phyloP scores from a whole-genome alignment of 2,888 invertebrate species.

The Andrena hattorfiana region DNA sequence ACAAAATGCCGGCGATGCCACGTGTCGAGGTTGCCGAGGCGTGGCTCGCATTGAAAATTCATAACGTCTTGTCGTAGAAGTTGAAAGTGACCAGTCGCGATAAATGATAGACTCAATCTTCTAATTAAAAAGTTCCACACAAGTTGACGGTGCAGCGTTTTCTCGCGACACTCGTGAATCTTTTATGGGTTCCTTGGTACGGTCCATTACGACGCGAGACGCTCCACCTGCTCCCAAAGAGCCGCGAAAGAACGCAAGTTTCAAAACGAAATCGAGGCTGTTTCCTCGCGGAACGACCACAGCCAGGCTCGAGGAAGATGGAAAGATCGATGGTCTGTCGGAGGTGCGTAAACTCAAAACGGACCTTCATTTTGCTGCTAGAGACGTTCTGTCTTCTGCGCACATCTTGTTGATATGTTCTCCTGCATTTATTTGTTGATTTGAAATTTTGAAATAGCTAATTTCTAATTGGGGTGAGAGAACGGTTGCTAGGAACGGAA shows the following conservation, averaged over 20 bases:
- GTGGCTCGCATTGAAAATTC: not conserved
- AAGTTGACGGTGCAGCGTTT: slow-evolving; percentile 5
- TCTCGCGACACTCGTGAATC: slow-evolving; percentile 53
- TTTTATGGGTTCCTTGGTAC: slow-evolving; percentile 54
- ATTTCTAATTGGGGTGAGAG: too few relatives aligned
- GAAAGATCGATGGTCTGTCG: slow-evolving; percentile 53
- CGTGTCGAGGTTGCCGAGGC: not conserved
- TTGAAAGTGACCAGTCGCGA: not conserved
- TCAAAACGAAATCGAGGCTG: not conserved
- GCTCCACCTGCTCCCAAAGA: slow-evolving; percentile 57
- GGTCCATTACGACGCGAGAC: slow-evolving; percentile 47
- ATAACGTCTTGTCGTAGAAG: not conserved
- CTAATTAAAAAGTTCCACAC: slow-evolving; percentile 67
- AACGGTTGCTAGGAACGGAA: too few relatives aligned
- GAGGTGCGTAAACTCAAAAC: slow-evolving; percentile 40
- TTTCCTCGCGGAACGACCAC: not conserved
- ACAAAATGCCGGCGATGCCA: not conserved
- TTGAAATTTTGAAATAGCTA: too few relatives aligned
- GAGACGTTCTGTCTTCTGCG: not conserved
- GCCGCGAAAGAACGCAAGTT: not conserved
- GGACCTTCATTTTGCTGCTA: slow-evolving; percentile 8
- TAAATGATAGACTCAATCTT: slow-evolving; percentile 19
- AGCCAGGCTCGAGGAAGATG: not conserved
- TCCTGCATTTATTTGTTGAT: too few relatives aligned
- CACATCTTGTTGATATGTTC: not conserved